Percentiles rank a stretch among this genome's conserved stretches.
Conservation (phyloP, 2,888 invertebrate species). For the Cephus pygmeus region DNA sequence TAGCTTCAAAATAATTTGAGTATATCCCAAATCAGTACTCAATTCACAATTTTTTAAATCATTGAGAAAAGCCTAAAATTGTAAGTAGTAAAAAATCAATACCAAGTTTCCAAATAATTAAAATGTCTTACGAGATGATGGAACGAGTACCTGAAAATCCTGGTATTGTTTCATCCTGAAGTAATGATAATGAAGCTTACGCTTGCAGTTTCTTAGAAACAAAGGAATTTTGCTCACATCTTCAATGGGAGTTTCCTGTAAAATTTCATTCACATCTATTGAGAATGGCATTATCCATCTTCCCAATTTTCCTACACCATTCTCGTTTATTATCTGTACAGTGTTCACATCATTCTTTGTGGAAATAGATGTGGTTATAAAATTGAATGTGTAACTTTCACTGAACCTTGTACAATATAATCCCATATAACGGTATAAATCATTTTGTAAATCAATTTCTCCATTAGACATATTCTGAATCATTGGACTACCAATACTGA, state of each 20-base stretch:
- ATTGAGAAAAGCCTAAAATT: not conserved
- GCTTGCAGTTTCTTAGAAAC: slow-evolving; percentile 31
- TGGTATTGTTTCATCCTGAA: slow-evolving; percentile 24
- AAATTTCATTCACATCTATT: slow-evolving; percentile 24
- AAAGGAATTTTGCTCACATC: slow-evolving; percentile 16
- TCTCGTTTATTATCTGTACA: slow-evolving; percentile 25
- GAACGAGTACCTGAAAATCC: slow-evolving; percentile 27
- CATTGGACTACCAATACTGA: not conserved
- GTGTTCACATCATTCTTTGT: slow-evolving; percentile 12
- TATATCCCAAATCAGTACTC: slow-evolving; percentile 20
- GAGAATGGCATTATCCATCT: slow-evolving; percentile 33
- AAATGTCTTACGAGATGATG: not conserved
- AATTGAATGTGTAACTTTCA: slow-evolving; percentile 14
- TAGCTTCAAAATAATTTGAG: slow-evolving; percentile 23
- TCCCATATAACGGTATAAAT: slow-evolving; percentile 22
- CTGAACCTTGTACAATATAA: slow-evolving; percentile 21
- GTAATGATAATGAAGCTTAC: slow-evolving; percentile 28
- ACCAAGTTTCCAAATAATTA: not conserved
- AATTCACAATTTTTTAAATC: slow-evolving; percentile 14
- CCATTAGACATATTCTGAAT: not conserved
- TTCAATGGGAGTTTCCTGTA: slow-evolving; percentile 22
- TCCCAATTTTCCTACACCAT: slow-evolving; percentile 22
- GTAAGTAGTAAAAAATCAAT: not conserved
- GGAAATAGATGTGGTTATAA: slow-evolving; percentile 3
- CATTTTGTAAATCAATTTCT: slow-evolving; percentile 8